These are phyloP conservation scores for Phyllotis vaccarum DNA, from an alignment of 2,797 vertebrate species.

Conservation along the genomic window DNA sequence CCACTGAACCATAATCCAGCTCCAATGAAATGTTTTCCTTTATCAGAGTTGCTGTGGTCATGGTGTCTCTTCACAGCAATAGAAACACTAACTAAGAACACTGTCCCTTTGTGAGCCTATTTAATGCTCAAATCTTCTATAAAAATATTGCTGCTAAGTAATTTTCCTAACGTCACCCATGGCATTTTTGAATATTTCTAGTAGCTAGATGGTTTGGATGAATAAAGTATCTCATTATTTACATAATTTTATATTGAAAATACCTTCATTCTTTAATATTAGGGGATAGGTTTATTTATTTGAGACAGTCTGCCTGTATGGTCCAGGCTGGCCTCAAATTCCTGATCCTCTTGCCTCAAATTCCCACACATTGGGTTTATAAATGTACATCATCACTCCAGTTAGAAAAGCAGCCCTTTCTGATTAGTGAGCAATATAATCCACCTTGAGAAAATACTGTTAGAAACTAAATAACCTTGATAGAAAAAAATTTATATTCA, in stretches of 20 bases:
- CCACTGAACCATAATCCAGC: not conserved
- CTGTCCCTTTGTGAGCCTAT: not conserved
- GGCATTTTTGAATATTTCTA: not conserved
- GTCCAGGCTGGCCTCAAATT: not conserved
- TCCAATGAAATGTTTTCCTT: not conserved
- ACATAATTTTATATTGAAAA: slow-evolving; percentile 27
- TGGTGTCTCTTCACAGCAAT: not conserved
- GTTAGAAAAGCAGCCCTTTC: not conserved
- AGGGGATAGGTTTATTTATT: not conserved
- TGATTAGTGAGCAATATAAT: not conserved
- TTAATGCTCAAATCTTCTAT: not conserved
- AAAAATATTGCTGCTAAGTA: not conserved
- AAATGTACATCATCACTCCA: not conserved
- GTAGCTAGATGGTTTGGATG: not conserved
- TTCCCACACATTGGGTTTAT: not conserved
- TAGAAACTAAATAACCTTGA: slow-evolving; percentile 19
- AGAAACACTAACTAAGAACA: not conserved
- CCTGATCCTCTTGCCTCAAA: not conserved
- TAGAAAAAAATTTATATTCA: not conserved
- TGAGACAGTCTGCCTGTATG: not conserved
- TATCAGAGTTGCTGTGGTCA: not conserved
- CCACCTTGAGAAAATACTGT: not conserved
- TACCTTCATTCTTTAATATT: slow-evolving; percentile 43
- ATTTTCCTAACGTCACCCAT: not conserved
- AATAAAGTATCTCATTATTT: not conserved